Percentiles rank a stretch among this genome's conserved stretches.
phyloP scores from a whole-genome alignment of 2,888 invertebrate species.

The Trilocha varians region DNA sequence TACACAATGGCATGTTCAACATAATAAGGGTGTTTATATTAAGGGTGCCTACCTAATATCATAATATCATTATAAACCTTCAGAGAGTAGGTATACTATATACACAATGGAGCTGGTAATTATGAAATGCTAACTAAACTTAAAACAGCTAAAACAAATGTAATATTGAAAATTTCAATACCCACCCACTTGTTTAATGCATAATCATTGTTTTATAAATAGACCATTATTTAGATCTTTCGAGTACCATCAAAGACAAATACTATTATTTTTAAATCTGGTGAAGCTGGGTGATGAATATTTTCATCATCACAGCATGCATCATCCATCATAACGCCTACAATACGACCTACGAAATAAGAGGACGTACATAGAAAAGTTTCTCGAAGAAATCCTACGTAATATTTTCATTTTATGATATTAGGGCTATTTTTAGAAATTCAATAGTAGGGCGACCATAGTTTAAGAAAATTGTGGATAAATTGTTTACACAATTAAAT shows the following conservation, averaged over 20 bases:
- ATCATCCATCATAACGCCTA: neutral
- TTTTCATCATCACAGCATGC: neutral
- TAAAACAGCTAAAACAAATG: too few species aligned
- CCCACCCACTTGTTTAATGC: slow-evolving; percentile 1
- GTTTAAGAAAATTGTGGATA: too few species aligned
- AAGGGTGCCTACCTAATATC: too few species aligned
- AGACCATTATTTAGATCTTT: slow-evolving; percentile 7
- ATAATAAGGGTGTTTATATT: too few species aligned
- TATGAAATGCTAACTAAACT: too few species aligned
- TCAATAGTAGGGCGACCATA: too few species aligned
- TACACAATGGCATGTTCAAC: too few species aligned
- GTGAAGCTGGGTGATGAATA: neutral
- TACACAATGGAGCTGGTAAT: too few species aligned
- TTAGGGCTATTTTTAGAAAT: neutral
- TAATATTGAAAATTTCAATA: neutral
- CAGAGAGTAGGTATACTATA: too few species aligned
- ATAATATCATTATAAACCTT: too few species aligned
- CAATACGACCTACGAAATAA: neutral
- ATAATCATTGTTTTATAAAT: neutral
- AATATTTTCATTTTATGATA: neutral
- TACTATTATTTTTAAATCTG: slow-evolving; percentile 7
- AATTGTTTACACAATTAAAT: too few species aligned
- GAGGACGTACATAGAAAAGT: slow-evolving; percentile 1
- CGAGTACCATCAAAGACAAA: slow-evolving; percentile 7
- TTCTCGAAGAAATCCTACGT: slow-evolving; percentile 38